phyloP scores from a whole-genome alignment of 2,888 invertebrate genomes.

The Neoscelio sp. region DNA sequence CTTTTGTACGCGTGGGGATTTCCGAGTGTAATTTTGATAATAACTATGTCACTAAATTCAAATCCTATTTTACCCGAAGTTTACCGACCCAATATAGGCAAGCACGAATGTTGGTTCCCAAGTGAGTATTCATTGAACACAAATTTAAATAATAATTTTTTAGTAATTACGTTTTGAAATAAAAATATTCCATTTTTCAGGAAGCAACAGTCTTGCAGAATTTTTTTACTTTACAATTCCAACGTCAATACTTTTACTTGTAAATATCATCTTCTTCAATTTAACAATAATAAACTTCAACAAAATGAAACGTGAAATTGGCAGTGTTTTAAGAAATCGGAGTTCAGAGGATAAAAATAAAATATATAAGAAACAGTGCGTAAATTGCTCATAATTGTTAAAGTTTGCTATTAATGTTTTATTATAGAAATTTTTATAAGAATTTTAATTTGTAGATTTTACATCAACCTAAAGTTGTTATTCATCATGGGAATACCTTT shows the following conservation, averaged over 20 bases:
- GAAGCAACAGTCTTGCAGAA: conserved; percentile 26
- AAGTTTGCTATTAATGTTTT: neutral
- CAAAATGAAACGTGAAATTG: neutral
- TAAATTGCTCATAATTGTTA: too few species aligned
- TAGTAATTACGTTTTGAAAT: too few species aligned
- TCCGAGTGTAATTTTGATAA: conserved; percentile 1
- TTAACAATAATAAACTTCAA: conserved; percentile 22
- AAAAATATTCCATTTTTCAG: conserved; percentile 20
- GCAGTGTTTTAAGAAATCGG: too few species aligned
- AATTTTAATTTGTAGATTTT: conserved; percentile 21
- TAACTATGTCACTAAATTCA: neutral
- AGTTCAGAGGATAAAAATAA: conserved; percentile 2
- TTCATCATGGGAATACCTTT: conserved; percentile 41
- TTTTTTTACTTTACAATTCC: conserved; percentile 36
- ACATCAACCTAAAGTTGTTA: conserved; percentile 12
- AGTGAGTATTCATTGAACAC: conserved; percentile 25
- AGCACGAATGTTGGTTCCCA: conserved; percentile 14
- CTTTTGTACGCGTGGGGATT: conserved; percentile 28
- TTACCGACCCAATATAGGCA: conserved; percentile 17
- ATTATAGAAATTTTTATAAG: neutral
- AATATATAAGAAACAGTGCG: conserved; percentile 21
- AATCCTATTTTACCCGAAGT: neutral
- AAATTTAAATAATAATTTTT: too few species aligned
- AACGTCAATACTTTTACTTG: neutral
- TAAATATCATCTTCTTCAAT: conserved; percentile 29